Conservation (phyloP, 2,113 vertebrate genomes). For the Tragelaphus scriptus region DNA sequence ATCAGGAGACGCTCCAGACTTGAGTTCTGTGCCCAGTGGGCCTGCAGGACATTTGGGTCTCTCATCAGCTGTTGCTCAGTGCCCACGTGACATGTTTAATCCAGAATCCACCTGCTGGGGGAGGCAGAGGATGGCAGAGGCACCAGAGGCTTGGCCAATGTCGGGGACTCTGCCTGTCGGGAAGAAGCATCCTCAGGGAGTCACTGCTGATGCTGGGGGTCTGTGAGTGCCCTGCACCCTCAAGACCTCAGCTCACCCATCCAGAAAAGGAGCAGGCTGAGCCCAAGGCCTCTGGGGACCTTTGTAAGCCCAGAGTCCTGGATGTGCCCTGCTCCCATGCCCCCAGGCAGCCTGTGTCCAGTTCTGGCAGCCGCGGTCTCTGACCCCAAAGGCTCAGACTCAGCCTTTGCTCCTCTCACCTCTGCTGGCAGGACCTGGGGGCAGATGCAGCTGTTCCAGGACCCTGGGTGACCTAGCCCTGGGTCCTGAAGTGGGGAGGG, state of each 20-base stretch:
- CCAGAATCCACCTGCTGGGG: neutral
- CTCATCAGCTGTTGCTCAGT: neutral
- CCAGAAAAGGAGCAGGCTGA: neutral
- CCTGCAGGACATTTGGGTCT: neutral
- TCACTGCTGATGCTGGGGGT: accelerated
- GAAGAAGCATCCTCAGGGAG: neutral
- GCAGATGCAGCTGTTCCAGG: neutral
- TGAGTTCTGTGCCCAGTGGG: neutral
- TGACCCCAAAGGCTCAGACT: neutral
- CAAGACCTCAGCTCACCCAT: neutral
- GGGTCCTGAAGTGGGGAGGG: neutral
- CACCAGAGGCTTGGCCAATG: neutral
- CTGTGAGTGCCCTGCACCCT: neutral
- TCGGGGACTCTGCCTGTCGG: accelerated
- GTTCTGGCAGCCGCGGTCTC: accelerated
- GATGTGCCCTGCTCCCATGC: neutral
- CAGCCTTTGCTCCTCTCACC: neutral
- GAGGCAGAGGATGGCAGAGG: neutral
- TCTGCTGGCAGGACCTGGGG: neutral
- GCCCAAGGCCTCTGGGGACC: neutral
- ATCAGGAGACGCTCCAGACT: neutral
- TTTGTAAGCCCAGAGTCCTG: neutral
- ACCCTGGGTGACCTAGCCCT: no score
- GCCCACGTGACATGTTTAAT: neutral
- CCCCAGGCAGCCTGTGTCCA: neutral